These are phyloP conservation scores for Pristionchus pacificus DNA, from an alignment of 1,140 invertebrate species.

Conservation along the genomic window DNA sequence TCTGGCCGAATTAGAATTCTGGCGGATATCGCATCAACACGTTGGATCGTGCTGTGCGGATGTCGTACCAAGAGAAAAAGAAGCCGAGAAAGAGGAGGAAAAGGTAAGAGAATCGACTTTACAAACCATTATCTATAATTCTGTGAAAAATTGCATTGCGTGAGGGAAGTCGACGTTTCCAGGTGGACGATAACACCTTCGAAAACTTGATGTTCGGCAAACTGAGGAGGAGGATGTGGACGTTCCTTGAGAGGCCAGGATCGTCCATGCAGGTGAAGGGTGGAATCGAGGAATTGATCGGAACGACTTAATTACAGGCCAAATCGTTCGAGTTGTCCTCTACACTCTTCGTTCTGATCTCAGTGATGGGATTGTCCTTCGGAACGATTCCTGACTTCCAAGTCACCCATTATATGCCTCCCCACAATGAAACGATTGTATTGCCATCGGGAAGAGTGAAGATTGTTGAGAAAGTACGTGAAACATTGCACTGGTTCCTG, in stretches of 20 bases:
- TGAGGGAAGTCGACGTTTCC: too few relatives aligned
- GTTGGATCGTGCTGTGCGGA: conserved; percentile 55
- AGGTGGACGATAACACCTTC: conserved; percentile 54
- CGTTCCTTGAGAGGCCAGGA: conserved; percentile 53
- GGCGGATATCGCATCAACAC: conserved; percentile 48
- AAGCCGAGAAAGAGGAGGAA: conserved; percentile 46
- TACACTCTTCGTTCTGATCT: conserved; percentile 55
- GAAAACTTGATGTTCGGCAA: conserved; percentile 52
- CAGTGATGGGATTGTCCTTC: conserved; percentile 55
- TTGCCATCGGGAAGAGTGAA: conserved; percentile 48
- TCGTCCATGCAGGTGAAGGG: conserved; percentile 57
- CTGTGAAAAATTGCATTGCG: too few relatives aligned
- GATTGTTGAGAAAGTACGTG: conserved; percentile 43
- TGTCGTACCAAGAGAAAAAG: conserved; percentile 40
- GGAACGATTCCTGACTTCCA: conserved; percentile 57
- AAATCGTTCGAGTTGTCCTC: conserved; percentile 55
- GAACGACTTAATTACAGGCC: too few relatives aligned
- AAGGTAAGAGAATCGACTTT: conserved; percentile 23
- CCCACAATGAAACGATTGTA: conserved; percentile 46
- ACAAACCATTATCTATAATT: conserved; percentile 2
- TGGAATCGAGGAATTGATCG: too few relatives aligned
- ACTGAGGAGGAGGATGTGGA: conserved; percentile 53
- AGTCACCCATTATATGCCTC: conserved; percentile 50
- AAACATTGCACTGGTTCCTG: too few relatives aligned
- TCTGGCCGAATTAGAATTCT: conserved; percentile 52